Base-by-base conservation (phyloP, 2,113 vertebrate genomes). In the Henicopernis longicauda region DNA sequence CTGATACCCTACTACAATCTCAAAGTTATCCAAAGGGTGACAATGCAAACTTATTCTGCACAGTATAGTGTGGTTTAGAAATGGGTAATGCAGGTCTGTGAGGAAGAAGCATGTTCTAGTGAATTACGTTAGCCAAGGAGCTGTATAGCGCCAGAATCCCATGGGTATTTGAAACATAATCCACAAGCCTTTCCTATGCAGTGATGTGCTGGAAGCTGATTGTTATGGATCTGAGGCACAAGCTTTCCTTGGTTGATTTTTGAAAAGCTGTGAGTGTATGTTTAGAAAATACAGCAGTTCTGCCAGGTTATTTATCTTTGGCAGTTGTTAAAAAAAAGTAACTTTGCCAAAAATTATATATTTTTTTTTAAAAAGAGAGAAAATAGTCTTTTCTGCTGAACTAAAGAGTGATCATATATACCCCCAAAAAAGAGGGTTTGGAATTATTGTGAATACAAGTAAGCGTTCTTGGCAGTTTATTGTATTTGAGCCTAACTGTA, bases 401-500 rank as follows among this genome's bases (percentile, higher is more conserved):
- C 5, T 62, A 4, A 38, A 49, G n/a, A 65, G 13, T 40, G 31
- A 57, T 89, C 8, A 16, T 54, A 44, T 31, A 47, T 65, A 91
- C 17, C 12, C 0, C 0, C 1, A 7, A 50, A 82, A 81, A 67
- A 26, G 6, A 63, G 15, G 2, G 6, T 38, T 40, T 79, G 15
- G 22, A 57, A 50, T 36, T 80, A 66, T 10, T 66, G 31, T 85
- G 29, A 85, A 58, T 82, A 38, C 23, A 61, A 12, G 3, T 55
- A 63, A 57, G 11, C 25, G 29, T 77, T 79, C 23, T 52, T 91
- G 21, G 19, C 40, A 55, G 50, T 29, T 71, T 76, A 58, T 61
- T 74, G 23, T 84, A 42, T 66, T 65, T 81, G 54, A 62, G 32
- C 36, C 29, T 97, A 86, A 97, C 66, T 49, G 45, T 95, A 74